These are phyloP conservation scores for Drosophila melanosoma DNA, from an alignment of 2,888 invertebrate genomes.

Conservation along the genomic window DNA sequence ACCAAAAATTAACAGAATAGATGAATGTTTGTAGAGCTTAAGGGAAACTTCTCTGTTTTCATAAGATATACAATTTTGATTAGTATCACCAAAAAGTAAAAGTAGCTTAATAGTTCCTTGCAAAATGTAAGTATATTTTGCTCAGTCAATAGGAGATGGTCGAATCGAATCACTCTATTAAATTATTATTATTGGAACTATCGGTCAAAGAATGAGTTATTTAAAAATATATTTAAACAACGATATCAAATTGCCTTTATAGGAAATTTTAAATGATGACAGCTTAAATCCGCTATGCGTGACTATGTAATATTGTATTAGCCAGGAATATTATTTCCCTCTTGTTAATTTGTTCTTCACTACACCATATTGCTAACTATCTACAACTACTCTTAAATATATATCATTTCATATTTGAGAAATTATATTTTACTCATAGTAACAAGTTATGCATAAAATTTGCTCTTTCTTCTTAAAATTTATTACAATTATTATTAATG, in stretches of 20 bases:
- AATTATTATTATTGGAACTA: neutral
- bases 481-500: neutral
- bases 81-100: neutral
- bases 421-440: neutral
- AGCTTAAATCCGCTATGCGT: neutral
- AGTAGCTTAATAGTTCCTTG: neutral
- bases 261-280: fast-evolving
- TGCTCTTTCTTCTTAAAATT: neutral
- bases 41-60: fast-evolving
- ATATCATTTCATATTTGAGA: fast-evolving
- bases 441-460: neutral
- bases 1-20: neutral
- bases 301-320: no score
- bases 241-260: neutral
- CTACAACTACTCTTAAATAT: no score
- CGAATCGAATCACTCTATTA: neutral
- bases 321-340: fast-evolving
- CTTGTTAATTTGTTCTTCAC: neutral
- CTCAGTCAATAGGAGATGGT: neutral
- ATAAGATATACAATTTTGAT: no score
- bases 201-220: neutral
- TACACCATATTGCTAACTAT: neutral
- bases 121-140: no score
- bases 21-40: neutral
- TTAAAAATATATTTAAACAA: neutral